Conservation (phyloP, 2,113 vertebrate species). For the Mus musculus region DNA sequence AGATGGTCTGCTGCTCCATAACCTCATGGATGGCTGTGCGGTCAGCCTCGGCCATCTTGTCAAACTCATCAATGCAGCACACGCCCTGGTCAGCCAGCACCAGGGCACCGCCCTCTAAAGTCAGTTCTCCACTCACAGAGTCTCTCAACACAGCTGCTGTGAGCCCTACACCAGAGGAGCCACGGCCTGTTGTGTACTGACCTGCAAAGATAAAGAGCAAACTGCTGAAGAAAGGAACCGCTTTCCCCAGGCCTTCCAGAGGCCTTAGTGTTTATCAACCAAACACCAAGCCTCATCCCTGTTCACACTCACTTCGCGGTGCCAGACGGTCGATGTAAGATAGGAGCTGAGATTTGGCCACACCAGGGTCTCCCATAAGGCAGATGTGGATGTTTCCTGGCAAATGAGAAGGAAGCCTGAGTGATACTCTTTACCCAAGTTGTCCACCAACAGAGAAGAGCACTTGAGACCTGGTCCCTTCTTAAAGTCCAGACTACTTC, state of each 20-base stretch:
- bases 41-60: conserved; percentile 95
- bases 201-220: conserved; percentile 83
- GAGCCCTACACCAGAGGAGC: conserved; percentile 94
- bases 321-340: conserved; percentile 96
- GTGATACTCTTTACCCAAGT: background rate
- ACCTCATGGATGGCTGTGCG: conserved; percentile 96
- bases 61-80: conserved; percentile 97
- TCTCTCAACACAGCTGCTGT: conserved; percentile 95
- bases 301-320: conserved; percentile 91
- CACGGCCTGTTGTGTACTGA: conserved; percentile 95
- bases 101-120: conserved; percentile 93
- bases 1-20: conserved; percentile 98
- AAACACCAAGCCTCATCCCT: background rate
- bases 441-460: background rate
- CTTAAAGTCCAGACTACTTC: no score
- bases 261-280: background rate
- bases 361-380: conserved; percentile 97
- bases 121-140: conserved; percentile 91
- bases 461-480: background rate
- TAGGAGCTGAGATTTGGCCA: conserved; percentile 96
- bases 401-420: background rate
- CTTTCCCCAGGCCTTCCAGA: background rate
- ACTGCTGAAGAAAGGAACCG: background rate
- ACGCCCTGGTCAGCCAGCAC: conserved; percentile 94
- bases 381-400: conserved; percentile 96